These are phyloP conservation scores for Sacculina carcini DNA, from an alignment of 2,888 invertebrate genomes.

Conservation along the genomic window DNA sequence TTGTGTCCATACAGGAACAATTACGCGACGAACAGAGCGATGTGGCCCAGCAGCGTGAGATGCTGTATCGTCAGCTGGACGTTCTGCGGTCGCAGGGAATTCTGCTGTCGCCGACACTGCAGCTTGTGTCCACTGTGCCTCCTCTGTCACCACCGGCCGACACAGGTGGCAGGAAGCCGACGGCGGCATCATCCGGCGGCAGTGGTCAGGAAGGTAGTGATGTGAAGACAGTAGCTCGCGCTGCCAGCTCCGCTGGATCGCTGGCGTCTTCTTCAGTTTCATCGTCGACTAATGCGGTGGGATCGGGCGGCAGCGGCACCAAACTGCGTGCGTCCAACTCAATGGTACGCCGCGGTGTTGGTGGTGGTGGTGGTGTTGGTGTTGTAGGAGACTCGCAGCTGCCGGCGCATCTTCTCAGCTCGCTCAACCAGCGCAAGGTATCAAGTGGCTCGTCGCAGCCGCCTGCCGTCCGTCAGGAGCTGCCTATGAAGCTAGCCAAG, in stretches of 20 bases:
- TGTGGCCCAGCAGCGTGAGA: constrained; percentile 67
- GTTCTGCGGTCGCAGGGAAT: constrained; percentile 47
- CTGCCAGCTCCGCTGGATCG: not conserved
- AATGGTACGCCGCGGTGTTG: constrained; percentile 7
- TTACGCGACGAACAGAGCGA: constrained; percentile 52
- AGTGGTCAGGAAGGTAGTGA: too few species aligned
- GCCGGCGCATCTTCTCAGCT: constrained; percentile 45
- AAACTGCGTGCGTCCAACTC: constrained; percentile 12
- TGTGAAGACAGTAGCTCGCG: not conserved
- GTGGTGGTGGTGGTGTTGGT: constrained; percentile 10
- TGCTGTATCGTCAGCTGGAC: constrained; percentile 63
- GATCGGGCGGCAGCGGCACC: constrained; percentile 10
- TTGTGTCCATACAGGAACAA: constrained; percentile 26
- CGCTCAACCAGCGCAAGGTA: constrained; percentile 48
- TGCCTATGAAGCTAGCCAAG: constrained; percentile 64
- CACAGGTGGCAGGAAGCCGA: constrained; percentile 12
- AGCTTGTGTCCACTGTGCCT: constrained; percentile 21
- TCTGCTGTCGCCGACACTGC: constrained; percentile 32
- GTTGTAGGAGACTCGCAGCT: constrained; percentile 24
- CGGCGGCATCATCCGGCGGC: constrained; percentile 7
- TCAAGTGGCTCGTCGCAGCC: constrained; percentile 17
- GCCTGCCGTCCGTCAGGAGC: constrained; percentile 51
- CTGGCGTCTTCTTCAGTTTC: too few species aligned
- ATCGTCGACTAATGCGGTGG: constrained; percentile 5
- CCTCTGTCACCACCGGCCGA: constrained; percentile 11